A percentile compares a stretch with the other conserved stretches of the same genome.
Evolutionary conservation across 2,797 vertebrate species (phyloP).

Genomic region (Scomberomorus guttatus): DNA sequence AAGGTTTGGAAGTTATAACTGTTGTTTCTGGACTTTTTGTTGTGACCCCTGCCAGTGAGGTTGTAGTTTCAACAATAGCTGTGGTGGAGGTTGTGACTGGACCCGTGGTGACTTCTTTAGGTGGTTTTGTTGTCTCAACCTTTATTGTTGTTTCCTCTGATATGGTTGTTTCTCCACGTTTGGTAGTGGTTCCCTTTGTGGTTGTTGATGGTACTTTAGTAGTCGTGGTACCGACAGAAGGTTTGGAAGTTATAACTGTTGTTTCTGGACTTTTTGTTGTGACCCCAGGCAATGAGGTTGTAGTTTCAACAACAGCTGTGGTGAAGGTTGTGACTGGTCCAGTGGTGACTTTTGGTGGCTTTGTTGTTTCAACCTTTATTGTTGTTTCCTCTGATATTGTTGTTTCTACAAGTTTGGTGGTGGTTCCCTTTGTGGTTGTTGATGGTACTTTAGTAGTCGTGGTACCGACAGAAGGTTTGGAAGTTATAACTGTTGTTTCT

Average conservation of each 20-base stretch:
- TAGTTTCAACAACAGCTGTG: constrained; percentile 15
- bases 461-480: constrained; percentile 5
- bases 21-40: constrained; percentile 12
- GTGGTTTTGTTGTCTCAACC: not conserved
- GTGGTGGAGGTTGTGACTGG: constrained; percentile 18
- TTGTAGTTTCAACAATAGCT: constrained; percentile 14
- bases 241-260: constrained; percentile 1
- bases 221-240: constrained; percentile 2
- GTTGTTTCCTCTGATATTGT: not conserved
- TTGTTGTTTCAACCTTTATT: constrained; percentile 20
- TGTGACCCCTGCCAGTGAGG: not conserved
- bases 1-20: not conserved
- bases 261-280: not conserved
- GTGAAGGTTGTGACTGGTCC: not conserved
- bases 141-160: not conserved
- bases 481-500: not conserved
- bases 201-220: not conserved
- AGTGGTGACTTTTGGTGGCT: not conserved
- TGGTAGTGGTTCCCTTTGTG: not conserved
- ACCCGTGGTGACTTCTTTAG: not conserved
- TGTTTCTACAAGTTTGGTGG: not conserved
- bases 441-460: not conserved
- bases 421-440: not conserved
- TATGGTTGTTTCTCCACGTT: not conserved
- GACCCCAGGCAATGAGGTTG: not conserved